These are phyloP conservation scores for Dolichallabes microphthalmus DNA, from an alignment of 2,113 vertebrate species.

Conservation along the genomic window DNA sequence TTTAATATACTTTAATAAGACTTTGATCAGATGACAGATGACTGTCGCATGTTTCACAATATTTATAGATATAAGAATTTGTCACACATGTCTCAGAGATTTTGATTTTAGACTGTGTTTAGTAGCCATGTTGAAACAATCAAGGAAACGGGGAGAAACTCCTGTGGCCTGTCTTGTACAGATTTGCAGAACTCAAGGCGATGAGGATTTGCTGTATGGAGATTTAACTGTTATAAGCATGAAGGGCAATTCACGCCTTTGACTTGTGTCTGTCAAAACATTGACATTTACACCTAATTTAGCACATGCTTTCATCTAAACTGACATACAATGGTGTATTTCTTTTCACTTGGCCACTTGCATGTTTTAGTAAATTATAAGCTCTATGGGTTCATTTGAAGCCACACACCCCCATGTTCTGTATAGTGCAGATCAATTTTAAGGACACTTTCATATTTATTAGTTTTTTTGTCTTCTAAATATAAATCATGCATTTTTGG, in stretches of 20 bases:
- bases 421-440: not conserved
- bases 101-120: not conserved
- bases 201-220: not conserved
- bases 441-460: not conserved
- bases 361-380: not conserved
- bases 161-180: not conserved
- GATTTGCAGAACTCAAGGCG: not conserved
- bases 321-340: not conserved
- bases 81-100: not conserved
- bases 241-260: not conserved
- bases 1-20: not conserved
- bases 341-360: not conserved
- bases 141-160: not conserved
- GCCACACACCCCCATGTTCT: not conserved
- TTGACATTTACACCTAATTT: not conserved
- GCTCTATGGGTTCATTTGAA: not conserved
- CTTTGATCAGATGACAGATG: not conserved
- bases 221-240: not conserved
- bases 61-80: not conserved
- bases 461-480: not conserved
- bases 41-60: slow-evolving; percentile 9
- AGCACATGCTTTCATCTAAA: not conserved
- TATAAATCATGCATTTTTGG: not conserved
- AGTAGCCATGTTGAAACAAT: not conserved
- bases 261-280: not conserved